phyloP scores from a whole-genome alignment of 2,797 vertebrate genomes.

The Nasua narica region DNA sequence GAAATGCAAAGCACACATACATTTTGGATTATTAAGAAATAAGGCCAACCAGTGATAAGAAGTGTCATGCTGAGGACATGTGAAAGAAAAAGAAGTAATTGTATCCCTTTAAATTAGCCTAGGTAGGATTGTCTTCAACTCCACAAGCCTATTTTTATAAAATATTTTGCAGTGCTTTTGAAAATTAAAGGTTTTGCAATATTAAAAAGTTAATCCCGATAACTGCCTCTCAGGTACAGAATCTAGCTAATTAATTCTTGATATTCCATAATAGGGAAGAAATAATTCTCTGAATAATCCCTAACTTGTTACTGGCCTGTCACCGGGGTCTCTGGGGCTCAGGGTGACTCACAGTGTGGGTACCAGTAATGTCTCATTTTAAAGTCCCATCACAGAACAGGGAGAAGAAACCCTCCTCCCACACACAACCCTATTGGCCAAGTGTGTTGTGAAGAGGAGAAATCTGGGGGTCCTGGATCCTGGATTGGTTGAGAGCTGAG shows the following conservation, averaged over 20 bases:
- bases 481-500: not conserved
- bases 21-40: not conserved
- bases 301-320: not conserved
- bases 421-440: not conserved
- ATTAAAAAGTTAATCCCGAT: not conserved
- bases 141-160: conserved; percentile 19
- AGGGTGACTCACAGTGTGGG: not conserved
- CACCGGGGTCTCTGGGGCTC: not conserved
- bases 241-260: not conserved
- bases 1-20: not conserved
- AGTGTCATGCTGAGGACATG: not conserved
- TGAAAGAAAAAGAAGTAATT: not conserved
- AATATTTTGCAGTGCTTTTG: conserved; percentile 1
- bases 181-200: not conserved
- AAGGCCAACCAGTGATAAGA: not conserved
- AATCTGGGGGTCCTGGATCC: not conserved
- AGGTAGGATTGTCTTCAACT: not conserved
- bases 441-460: not conserved
- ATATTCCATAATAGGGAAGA: not conserved
- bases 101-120: not conserved
- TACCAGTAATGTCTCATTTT: not conserved
- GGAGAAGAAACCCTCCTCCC: not conserved
- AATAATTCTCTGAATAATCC: not conserved
- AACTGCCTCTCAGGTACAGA: not conserved
- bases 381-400: not conserved